These are phyloP conservation scores for Phaonia tiefii DNA, from an alignment of 2,888 invertebrate genomes.

Conservation along the genomic window DNA sequence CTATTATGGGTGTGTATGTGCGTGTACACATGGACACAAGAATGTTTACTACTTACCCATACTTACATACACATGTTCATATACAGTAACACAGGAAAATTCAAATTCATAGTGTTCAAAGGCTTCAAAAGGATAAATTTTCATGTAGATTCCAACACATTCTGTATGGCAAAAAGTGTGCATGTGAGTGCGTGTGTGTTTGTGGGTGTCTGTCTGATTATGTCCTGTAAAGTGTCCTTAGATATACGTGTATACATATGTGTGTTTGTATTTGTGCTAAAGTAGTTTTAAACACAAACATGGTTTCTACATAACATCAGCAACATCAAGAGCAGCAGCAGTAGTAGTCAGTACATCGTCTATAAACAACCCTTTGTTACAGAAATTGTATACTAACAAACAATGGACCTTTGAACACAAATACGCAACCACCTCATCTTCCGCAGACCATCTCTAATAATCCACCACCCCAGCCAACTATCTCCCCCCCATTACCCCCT, in stretches of 20 bases:
- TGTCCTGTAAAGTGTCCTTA: background rate
- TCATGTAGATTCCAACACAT: too few species aligned
- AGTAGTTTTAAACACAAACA: conserved; percentile 12
- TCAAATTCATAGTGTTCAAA: conserved; percentile 9
- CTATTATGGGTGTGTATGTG: background rate
- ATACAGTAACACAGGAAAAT: background rate
- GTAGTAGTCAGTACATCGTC: too few species aligned
- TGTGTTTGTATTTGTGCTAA: background rate
- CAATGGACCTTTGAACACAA: conserved; percentile 2
- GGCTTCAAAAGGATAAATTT: conserved; percentile 6
- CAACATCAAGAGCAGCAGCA: too few species aligned
- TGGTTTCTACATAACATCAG: background rate
- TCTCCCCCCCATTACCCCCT: background rate
- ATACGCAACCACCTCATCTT: background rate
- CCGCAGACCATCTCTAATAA: background rate
- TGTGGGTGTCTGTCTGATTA: background rate
- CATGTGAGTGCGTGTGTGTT: background rate
- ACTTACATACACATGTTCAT: background rate
- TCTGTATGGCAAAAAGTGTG: background rate
- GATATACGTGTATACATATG: background rate
- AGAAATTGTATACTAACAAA: conserved; percentile 1
- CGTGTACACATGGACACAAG: background rate
- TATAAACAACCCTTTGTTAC: conserved; percentile 22
- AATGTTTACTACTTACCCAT: background rate
- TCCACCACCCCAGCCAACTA: background rate